Percentiles rank a stretch among this genome's conserved stretches.
Conservation (phyloP, 2,888 invertebrate species). For the Dastarcus helophoroides region DNA sequence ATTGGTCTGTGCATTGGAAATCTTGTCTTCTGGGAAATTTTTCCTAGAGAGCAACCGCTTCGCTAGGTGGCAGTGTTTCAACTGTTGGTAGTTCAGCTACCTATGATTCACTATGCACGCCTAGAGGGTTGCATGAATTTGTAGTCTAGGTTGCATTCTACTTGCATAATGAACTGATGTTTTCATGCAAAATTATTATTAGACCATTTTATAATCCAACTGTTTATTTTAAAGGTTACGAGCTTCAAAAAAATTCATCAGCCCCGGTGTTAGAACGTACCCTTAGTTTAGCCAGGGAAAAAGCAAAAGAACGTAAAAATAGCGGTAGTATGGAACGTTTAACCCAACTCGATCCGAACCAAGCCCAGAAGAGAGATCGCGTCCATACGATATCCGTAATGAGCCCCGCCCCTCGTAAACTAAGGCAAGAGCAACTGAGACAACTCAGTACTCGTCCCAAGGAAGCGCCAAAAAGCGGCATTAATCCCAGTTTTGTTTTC, state of each 20-base stretch:
- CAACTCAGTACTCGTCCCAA: conserved; percentile 27
- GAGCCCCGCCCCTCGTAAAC: conserved; percentile 33
- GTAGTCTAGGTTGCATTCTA: too few species aligned
- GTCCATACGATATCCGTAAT: conserved; percentile 83
- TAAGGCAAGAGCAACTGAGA: conserved; percentile 14
- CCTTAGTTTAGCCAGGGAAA: conserved; percentile 20
- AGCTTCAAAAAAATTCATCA: conserved; percentile 34
- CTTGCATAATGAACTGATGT: too few species aligned
- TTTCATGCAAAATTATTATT: too few species aligned
- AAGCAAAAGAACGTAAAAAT: conserved; percentile 25
- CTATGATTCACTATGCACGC: too few species aligned
- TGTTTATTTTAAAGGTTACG: conserved; percentile 22
- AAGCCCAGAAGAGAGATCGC: conserved; percentile 45
- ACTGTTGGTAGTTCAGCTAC: too few species aligned
- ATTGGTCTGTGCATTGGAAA: too few species aligned
- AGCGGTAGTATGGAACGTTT: conserved; percentile 24
- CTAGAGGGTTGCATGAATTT: too few species aligned
- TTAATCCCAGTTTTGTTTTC: conserved; percentile 84
- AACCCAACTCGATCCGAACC: conserved; percentile 21
- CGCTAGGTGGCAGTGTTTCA: too few species aligned
- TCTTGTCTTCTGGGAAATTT: too few species aligned
- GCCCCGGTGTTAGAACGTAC: conserved; percentile 28
- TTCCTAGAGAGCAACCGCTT: too few species aligned
- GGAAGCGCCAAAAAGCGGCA: conserved; percentile 55
- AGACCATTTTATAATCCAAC: too few species aligned